Base-by-base conservation (phyloP, 1,140 invertebrate species). In the Drosophila suzukii region DNA sequence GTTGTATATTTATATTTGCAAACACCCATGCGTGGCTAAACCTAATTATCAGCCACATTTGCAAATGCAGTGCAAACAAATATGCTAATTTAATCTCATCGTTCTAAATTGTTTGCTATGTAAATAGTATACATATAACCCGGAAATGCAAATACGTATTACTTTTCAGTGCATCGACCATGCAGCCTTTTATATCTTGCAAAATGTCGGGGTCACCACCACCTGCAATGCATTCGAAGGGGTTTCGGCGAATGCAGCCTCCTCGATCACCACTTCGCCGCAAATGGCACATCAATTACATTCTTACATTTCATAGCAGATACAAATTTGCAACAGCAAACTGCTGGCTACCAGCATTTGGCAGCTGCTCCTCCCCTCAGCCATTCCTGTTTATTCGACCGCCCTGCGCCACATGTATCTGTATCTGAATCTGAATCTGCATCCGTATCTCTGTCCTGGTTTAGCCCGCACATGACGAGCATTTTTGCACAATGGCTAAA, bases 251-350 rank as follows among this genome's bases (percentile, higher is more conserved):
- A 24, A 13, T 11, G 36, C 36, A 53, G 38, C 61, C 67, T 56
- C 17, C 67, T 49, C 67, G 55, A 67, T 67, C 63, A 50, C 36
- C 60, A 49, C 44, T 34, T 70, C 10, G 75, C 81, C 81, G 62
- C 81, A 84, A 82, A 85, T 81, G 82, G 73, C 82, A 86, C 81
- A 86, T 84, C 81, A 80, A 84, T 84, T 84, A 81, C 81, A 84
- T 77, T 83, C 75, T 72, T 72, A 67, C 75, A 75, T 82, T 83
- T 78, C 80, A 83, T 71, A 71, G 65, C 71, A 84, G 71, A 85
- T 73, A 81, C 78, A 84, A 84, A 85, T 86, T 85, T 70, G 81
- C 74, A 82, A 59, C 78, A 77, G 34, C 53, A 80, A 39, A 46
- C 34, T 61, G 34, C 58, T 36, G 53, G 58, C 63, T 46, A 58